Evolutionary conservation across 2,113 vertebrate species (phyloP), one percentile per base, ranked within the genome.

Genomic region (Xyrauchen texanus): DNA sequence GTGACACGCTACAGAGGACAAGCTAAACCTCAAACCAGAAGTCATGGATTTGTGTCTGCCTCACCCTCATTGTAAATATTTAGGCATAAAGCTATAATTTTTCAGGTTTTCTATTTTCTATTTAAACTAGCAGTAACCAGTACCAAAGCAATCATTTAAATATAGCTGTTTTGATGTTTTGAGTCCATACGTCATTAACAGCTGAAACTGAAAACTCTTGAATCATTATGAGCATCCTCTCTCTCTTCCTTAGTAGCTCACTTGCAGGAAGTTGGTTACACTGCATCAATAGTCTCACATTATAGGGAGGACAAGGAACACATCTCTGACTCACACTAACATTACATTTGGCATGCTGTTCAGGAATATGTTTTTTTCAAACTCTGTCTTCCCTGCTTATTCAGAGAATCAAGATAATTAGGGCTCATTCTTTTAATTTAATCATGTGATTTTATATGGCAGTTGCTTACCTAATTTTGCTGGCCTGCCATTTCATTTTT

Each of bases 221-320:
- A 74, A 60, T 71, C 79, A 75, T 73, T 44, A 46, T 53, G 53
- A 61, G 71, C 63, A 77, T 79, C 77, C 78, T 76, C 72, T 66
- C 11, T 76, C 52, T 42, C 78, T 75, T 85, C 78, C 78, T 81
- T 68, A 76, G 69, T 80, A 69, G 71, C 7, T 60, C 60, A 67
- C 71, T 72, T 55, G 73, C 69, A 80, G 82, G 80, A 84, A 82
- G 80, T 75, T 78, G 58, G 52, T 57, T 57, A 69, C 63, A 55
- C 34, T 58, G 46, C 45, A 68, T 68, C 58, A 80, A 52, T 46
- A 34, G 21, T 34, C 65, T 66, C 64, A 76, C 16, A 53, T 42
- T 60, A n/a, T 9, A 53, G 21, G 21, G 21, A 64, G 51, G 76
- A 71, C 44, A 55, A 60, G 42, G 44, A 60, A 72, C 60, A 47